Percentiles rank a stretch among this genome's conserved stretches.
Conservation (phyloP, 2,113 vertebrate species). For the Chlorocebus sabaeus region DNA sequence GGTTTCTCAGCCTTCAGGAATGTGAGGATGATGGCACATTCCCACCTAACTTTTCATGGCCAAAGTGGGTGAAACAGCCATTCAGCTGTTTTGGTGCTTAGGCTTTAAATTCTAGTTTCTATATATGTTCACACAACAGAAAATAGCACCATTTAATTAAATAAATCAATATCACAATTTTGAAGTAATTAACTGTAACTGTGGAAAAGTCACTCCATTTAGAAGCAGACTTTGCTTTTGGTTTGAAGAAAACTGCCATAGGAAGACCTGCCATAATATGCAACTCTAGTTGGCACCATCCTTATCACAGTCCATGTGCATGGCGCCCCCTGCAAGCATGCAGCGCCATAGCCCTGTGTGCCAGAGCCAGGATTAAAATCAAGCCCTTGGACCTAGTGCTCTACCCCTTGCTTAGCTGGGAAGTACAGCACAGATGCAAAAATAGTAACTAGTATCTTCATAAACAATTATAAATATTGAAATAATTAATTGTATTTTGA, state of each 20-base stretch:
- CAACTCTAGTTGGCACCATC: not conserved
- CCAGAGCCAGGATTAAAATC: not conserved
- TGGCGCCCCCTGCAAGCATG: accelerated
- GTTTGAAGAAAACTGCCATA: not conserved
- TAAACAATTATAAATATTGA: not conserved
- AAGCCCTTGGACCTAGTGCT: not conserved
- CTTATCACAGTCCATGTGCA: accelerated
- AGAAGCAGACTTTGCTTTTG: not conserved
- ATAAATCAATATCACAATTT: not conserved
- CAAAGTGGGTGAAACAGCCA: not conserved
- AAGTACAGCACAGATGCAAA: not conserved
- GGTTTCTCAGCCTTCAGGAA: constrained; percentile 22
- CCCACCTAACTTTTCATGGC: not conserved
- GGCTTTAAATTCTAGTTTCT: not conserved
- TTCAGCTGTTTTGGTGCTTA: not conserved
- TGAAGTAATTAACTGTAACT: not conserved
- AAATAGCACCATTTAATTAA: not conserved
- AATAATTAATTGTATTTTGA: not conserved
- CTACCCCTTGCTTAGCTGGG: not conserved
- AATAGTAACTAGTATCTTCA: not conserved
- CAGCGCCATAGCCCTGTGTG: accelerated
- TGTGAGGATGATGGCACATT: not conserved
- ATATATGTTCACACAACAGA: not conserved
- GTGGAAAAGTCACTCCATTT: not conserved
- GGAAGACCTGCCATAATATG: not conserved